phyloP scores from a whole-genome alignment of 2,113 vertebrate genomes.

The Colinus virginianus region DNA sequence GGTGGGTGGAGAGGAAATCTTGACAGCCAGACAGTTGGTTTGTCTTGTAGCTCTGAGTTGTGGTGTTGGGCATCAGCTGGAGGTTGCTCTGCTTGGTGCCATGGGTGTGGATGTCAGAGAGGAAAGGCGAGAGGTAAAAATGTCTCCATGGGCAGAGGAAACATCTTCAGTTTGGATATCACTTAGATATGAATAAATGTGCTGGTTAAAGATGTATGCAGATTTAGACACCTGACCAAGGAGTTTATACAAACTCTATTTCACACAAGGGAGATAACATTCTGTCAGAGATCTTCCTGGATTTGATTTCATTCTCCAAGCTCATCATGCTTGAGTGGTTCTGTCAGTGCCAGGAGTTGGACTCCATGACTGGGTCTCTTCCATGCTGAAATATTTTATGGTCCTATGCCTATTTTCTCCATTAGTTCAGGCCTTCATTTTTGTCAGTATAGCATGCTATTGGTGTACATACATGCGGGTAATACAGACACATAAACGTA shows the following conservation, averaged over 20 bases:
- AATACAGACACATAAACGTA: neutral
- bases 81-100: neutral
- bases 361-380: too few relatives aligned
- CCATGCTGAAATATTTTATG: too few relatives aligned
- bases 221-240: neutral
- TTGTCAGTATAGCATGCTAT: neutral
- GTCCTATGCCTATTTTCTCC: neutral
- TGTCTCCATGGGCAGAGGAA: rapidly evolving
- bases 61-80: rapidly evolving
- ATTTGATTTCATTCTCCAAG: neutral
- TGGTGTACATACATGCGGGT: neutral
- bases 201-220: neutral
- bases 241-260: neutral
- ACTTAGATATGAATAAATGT: neutral
- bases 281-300: neutral
- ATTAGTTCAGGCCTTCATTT: neutral
- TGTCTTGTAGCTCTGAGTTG: neutral
- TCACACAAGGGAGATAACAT: neutral
- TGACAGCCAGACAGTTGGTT: neutral
- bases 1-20: neutral
- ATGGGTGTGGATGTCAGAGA: neutral
- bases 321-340: neutral
- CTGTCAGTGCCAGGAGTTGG: too few relatives aligned
- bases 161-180: neutral
- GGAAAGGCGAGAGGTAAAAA: neutral